A percentile compares a stretch with the other conserved stretches of the same genome.
phyloP scores from a whole-genome alignment of 2,888 invertebrate genomes.

The Mycogona germanica region DNA sequence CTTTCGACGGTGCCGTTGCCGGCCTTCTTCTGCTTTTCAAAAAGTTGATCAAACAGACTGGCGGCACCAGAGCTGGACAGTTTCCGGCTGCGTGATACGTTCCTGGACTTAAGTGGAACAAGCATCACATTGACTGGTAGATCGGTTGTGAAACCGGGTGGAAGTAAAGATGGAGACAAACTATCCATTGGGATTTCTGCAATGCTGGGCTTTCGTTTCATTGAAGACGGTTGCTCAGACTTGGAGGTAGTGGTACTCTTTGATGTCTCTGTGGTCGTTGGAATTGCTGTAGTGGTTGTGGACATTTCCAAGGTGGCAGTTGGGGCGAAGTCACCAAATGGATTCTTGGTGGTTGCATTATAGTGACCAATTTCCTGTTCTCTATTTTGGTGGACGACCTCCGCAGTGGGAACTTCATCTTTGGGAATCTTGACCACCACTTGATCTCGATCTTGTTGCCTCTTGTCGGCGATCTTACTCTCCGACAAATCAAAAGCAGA shows the following conservation, averaged over 20 bases:
- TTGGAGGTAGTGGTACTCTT: not conserved
- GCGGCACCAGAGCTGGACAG: too few relatives aligned
- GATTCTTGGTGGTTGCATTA: too few relatives aligned
- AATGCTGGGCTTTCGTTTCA: not conserved
- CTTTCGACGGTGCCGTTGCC: not conserved
- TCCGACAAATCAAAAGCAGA: too few relatives aligned
- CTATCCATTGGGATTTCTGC: slow-evolving; percentile 11
- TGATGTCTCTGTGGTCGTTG: not conserved
- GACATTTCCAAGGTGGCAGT: not conserved
- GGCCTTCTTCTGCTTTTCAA: slow-evolving; percentile 8
- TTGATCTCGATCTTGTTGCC: not conserved
- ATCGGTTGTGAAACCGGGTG: slow-evolving; percentile 13
- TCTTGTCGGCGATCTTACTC: not conserved
- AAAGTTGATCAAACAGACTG: slow-evolving; percentile 12
- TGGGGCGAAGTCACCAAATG: not conserved
- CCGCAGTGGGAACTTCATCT: not conserved
- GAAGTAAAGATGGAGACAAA: slow-evolving; percentile 2
- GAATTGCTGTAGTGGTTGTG: not conserved
- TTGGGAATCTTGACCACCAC: not conserved
- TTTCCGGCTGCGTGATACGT: slow-evolving; percentile 10
- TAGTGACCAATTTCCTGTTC: too few relatives aligned
- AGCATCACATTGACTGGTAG: slow-evolving; percentile 1
- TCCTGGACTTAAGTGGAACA: slow-evolving; percentile 10
- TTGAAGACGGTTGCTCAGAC: not conserved
- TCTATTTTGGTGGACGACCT: not conserved